Evolutionary conservation across 2,113 vertebrate species (phyloP), one percentile per base, ranked within the genome.

Genomic region (Cinclus cinclus): DNA sequence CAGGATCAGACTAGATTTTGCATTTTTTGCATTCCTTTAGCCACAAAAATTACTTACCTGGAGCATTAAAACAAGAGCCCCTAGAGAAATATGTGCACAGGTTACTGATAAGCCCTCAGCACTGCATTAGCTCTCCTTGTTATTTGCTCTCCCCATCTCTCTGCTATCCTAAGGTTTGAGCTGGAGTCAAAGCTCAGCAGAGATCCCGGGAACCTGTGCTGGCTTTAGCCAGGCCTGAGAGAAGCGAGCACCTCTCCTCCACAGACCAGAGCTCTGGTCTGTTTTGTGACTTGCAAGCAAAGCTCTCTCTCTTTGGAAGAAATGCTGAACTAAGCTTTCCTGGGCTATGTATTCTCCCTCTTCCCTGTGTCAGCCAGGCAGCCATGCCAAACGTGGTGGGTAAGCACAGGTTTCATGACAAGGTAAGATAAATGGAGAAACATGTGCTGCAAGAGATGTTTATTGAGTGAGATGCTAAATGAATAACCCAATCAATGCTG

Each of bases 401-500:
- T 63, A 89, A 83, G 82, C 3, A 0, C 63, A 60, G 67, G 90
- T 85, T 89, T 73, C 74, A 76, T 21, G 92, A 95, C 93, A 96
- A 94, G 94, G 91, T 77, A 96, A 97, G 96, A 96, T 94, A 95
- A 97, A 97, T 96, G 92, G 92, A 71, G 91, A 94, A 95, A 96
- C 96, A 96, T 7, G 44, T 2, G 1, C 81, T 84, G 92, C 80
- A 94, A 95, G 94, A 96, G 91, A 92, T 90, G 93, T 93, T 96
- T 95, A 97, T 97, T 97, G 95, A 97, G 95, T 96, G 87, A 94
- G 95, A 97, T 97, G 96, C 96, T 97, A 96, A 97, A 97, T 96
- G 95, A 97, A 97, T 96, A 96, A 96, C 94, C 95, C 94, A 96
- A 97, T 97, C 97, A 97, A 97, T 97, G 95, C 89, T 91, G 95